Percentiles rank a stretch among this genome's conserved stretches.
Evolutionary conservation across 2,113 vertebrate species (phyloP).

Genomic region (Donacobius atricapilla): DNA sequence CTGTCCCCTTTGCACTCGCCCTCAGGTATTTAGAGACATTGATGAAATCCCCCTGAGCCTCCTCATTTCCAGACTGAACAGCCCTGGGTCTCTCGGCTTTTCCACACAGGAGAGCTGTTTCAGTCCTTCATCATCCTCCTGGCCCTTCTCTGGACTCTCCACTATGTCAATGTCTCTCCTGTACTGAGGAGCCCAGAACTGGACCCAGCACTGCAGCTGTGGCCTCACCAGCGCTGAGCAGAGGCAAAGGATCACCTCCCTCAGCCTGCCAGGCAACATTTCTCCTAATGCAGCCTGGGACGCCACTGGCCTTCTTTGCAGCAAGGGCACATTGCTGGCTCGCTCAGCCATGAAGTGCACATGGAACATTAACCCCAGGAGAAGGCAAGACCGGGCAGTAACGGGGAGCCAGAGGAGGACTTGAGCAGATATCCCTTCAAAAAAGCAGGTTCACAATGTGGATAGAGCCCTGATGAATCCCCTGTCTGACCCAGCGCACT

Average conservation of each 20-base stretch:
- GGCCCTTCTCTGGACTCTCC: background rate
- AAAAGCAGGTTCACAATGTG: background rate
- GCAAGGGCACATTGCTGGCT: background rate
- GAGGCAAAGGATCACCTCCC: background rate
- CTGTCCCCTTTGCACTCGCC: rapidly evolving
- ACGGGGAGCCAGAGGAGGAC: background rate
- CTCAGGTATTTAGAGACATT: background rate
- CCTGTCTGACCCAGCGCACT: background rate
- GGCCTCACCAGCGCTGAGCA: background rate
- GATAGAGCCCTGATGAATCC: background rate
- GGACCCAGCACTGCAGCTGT: background rate
- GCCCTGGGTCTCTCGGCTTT: background rate
- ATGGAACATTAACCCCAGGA: background rate
- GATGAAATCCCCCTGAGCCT: background rate
- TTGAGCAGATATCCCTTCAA: background rate
- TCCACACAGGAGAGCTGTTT: background rate
- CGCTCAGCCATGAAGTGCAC: background rate
- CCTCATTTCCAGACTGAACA: background rate
- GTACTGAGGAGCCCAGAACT: background rate
- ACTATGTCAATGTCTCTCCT: background rate
- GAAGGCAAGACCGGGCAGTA: background rate
- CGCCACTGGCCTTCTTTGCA: background rate
- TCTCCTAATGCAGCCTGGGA: background rate
- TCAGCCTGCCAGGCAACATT: rapidly evolving
- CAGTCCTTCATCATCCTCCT: background rate